Evolutionary conservation across 2,888 invertebrate genomes (phyloP), one percentile per base, ranked within the genome.

Genomic region (Loripinus fragilis): DNA sequence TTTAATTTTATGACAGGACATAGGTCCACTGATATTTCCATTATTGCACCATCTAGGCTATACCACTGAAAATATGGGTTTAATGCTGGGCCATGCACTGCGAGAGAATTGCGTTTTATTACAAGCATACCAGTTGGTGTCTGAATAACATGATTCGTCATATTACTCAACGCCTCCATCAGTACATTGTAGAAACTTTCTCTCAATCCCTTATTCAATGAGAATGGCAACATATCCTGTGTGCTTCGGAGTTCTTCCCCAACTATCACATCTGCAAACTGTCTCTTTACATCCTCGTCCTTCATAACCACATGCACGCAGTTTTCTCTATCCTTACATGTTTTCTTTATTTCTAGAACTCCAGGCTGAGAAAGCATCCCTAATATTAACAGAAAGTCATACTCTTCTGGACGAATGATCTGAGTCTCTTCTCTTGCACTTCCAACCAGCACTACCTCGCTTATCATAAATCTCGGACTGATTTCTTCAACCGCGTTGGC

Each of bases 301-400:
- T 60, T 60, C 5, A 60, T 17, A 2, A 17, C 33, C 2, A 17
- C 33, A 33, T 60, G 60, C 12, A 60, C 60, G 15, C 60, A 17
- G 33, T 60, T 60, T 33, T 60, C 60, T 33, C 17, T 60, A 17
- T 20, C 60, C 5, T 17, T 2, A 33, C 60, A 60, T 33, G 23
- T 17, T 20, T 60, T 60, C 8, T 60, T 60, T 33, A 60, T 17
- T 17, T 17, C 1, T 33, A 60, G 1, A 17, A 33, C 30, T 8
- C 28, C 60, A 33, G 30, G 7, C 2, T 33, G 12, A 17, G 60
- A 60, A 30, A 60, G 33, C 5, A 28, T 20, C 15, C 33, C 60
- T 60, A 60, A 60, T 10, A 60, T 28, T 10, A 60, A 20, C 12
- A 60, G 60, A 33, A 60, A 60, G n/a, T 60, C 60, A 33, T 60